Conservation (phyloP, 2,797 vertebrate genomes). For the Poecilia velifera region DNA sequence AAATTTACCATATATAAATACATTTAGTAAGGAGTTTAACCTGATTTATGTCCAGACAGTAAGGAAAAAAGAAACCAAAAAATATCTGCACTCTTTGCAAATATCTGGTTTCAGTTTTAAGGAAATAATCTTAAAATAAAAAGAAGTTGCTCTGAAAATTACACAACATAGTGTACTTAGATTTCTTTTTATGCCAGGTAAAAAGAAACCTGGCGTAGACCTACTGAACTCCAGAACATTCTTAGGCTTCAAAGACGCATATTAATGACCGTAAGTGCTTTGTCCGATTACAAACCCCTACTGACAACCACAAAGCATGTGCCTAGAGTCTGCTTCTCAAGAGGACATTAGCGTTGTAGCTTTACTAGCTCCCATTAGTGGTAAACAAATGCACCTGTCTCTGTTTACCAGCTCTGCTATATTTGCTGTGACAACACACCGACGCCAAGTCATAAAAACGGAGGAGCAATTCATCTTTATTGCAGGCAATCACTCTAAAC, state of each 20-base stretch:
- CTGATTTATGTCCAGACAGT: not conserved
- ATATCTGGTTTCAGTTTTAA: not conserved
- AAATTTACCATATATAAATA: not conserved
- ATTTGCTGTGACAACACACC: slow-evolving; percentile 78
- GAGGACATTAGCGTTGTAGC: slow-evolving; percentile 78
- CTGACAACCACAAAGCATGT: slow-evolving; percentile 67
- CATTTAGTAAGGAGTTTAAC: not conserved
- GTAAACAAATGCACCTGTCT: slow-evolving; percentile 82
- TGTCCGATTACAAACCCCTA: slow-evolving; percentile 59
- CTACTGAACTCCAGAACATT: not conserved
- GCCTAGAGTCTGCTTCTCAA: slow-evolving; percentile 71
- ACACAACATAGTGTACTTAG: slow-evolving; percentile 6
- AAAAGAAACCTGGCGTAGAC: not conserved
- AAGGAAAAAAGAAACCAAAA: not conserved
- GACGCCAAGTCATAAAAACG: slow-evolving; percentile 77
- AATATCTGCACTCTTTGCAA: not conserved
- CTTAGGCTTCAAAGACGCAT: slow-evolving; percentile 27
- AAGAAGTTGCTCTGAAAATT: not conserved
- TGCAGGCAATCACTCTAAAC: slow-evolving; percentile 76
- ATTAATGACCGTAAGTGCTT: slow-evolving; percentile 34
- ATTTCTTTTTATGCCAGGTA: not conserved
- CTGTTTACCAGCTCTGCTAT: slow-evolving; percentile 78
- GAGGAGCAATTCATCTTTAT: slow-evolving; percentile 81
- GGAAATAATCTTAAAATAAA: not conserved
- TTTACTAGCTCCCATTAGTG: slow-evolving; percentile 79